Base-by-base conservation (phyloP, 2,888 invertebrate species). In the Dione juno region DNA sequence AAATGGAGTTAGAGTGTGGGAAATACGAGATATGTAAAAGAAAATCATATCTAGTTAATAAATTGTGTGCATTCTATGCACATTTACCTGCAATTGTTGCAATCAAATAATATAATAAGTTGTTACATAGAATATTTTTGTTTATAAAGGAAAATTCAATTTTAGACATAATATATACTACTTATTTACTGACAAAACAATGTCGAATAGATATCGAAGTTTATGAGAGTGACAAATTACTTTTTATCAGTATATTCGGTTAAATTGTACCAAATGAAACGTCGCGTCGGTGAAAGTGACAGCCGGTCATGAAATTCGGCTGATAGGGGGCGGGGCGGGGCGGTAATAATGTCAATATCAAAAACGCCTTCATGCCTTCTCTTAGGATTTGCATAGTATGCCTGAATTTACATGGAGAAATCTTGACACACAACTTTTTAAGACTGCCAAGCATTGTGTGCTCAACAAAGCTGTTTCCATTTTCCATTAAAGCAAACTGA, bases 301-400 rank as follows among this genome's bases (percentile, higher is more conserved):
- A 73, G 66, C 73, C 71, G 71, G 75, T 77, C 75, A 77, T 76
- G 77, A 77, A 76, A 75, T 79, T 79, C 73, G 76, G 74, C 72
- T 63, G 69, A 74, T 76, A 77, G 77, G 50, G 9, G 10, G 48
- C n/a, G 48, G 77, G 77, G 80, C 80, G 79, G 73, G 67, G 74
- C 80, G 80, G 80, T 81, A 81, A 83, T 81, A 84, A 81, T 82
- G 81, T 78, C 80, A 77, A 78, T 76, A 81, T 80, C 82, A 81
- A 81, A 79, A 81, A 85, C 81, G 81, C 82, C 81, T 80, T 72
- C 80, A 74, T 77, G 79, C 77, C 77, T 69, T 71, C 76, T 72
- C 70, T 67, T 72, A 66, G 75, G 74, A 89, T 89, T 87, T 86
- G 82, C 89, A 88, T 88, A 86, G 79, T 79, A 78, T 71, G 72